Evolutionary conservation across 2,797 vertebrate species (phyloP), one percentile per base, ranked within the genome.

Genomic region (Acomys russatus): DNA sequence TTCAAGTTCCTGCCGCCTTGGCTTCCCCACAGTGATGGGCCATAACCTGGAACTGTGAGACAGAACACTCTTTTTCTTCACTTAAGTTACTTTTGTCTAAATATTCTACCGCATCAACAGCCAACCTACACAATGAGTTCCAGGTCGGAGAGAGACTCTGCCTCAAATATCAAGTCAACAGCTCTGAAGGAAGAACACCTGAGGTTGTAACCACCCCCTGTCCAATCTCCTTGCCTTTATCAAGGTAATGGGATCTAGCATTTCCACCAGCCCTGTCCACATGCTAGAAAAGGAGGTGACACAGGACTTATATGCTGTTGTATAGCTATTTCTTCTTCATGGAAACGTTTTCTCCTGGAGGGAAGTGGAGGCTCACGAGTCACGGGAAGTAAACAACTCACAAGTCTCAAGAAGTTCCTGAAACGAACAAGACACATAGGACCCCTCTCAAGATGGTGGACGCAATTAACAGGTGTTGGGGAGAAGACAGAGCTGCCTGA

Each of bases 221-320:
- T 25, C 82, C 88, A 87, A 38, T 77, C 33, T 8, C 7, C 87
- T 88, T 88, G 59, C 51, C 59, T 83, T 96, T 95, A 2, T 35
- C 12, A 7, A 56, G 76, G 56, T 10, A 30, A 3, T 77, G 56
- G 64, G 12, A 63, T 14, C 56, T 7, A 51, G 76, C 56, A 22
- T 66, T 59, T 25, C 63, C 0, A 1, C 7, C 70, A 20, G 38
- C 84, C 17, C 9, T 54, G 12, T 4, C 51, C 54, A 38, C 28
- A 77, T 17, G 85, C 17, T 56, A 82, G 63, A 22, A 14, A 10
- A 93, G 7, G 70, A 74, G 10, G 33, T 63, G n/a, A 35, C 59
- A 59, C 4, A 49, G 28, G 20, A 9, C 18, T 78, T 97, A 22
- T 74, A 22, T n/a, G 44, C 28, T 87, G 25, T 68, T 68, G 68